Evolutionary conservation across 53 echinoderm and acorn worm species (phyloP).

Genomic region (Echinarachnius parma): DNA sequence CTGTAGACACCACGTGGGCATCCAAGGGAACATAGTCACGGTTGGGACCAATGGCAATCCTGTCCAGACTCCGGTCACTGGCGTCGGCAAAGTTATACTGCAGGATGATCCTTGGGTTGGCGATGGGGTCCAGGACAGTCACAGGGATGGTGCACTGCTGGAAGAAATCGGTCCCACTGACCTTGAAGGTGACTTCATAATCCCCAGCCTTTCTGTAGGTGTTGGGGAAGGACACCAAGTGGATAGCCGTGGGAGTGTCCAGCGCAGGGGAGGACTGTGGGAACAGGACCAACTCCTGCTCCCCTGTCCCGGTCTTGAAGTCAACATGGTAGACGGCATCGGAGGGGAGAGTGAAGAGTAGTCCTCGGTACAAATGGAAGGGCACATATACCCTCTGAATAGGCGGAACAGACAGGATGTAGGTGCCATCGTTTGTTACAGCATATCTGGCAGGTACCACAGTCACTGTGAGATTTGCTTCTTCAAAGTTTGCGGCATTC

Average conservation of each 20-base stretch:
- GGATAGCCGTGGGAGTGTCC: conserved; percentile 4
- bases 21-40: conserved; percentile 14
- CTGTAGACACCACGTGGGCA: conserved; percentile 1
- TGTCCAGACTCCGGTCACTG: background rate
- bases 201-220: background rate
- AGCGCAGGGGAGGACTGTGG: background rate
- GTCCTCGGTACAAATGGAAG: conserved; percentile 3
- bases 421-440: background rate
- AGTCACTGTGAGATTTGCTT: conserved; percentile 11
- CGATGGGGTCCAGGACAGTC: background rate
- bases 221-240: conserved; percentile 13
- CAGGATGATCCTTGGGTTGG: background rate
- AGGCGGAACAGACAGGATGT: conserved; percentile 3
- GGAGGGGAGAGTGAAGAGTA: conserved; percentile 1
- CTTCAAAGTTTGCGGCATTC: background rate
- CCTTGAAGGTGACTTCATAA: conserved; percentile 3
- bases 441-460: conserved; percentile 19
- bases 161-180: background rate
- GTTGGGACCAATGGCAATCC: background rate
- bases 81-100: background rate
- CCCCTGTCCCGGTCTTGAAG: conserved; percentile 12
- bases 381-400: conserved; percentile 11
- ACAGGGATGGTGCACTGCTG: conserved; percentile 5
- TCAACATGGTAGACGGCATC: conserved; percentile 8
- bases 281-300: background rate